Conservation (phyloP, 1,140 invertebrate species). For the Ylistrum balloti region DNA sequence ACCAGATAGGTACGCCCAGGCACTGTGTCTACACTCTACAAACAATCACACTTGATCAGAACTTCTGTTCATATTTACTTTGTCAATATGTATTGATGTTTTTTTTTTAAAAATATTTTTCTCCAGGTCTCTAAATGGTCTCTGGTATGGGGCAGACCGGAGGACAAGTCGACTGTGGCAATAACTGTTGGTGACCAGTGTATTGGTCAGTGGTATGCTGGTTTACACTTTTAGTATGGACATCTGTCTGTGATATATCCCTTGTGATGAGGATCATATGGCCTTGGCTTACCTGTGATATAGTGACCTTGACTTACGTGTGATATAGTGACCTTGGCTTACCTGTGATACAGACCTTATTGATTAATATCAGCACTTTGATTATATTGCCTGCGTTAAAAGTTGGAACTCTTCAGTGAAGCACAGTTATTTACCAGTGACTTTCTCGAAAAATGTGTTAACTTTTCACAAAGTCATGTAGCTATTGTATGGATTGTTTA, state of each 20-base stretch:
- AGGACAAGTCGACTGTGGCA: background rate
- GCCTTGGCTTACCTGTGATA: background rate
- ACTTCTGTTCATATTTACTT: background rate
- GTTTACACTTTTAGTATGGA: background rate
- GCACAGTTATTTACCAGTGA: too few species aligned
- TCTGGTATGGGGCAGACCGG: background rate
- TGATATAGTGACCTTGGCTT: background rate
- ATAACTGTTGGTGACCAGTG: background rate
- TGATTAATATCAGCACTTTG: background rate
- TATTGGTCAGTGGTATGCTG: background rate
- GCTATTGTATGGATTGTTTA: background rate
- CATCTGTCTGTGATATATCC: background rate
- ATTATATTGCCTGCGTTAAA: background rate
- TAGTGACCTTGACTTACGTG: background rate
- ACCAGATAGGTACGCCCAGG: background rate
- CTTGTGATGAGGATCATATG: background rate
- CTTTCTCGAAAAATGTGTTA: background rate
- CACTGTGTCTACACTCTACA: background rate
- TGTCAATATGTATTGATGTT: background rate
- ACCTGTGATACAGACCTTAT: background rate
- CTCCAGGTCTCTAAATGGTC: background rate
- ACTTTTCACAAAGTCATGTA: background rate
- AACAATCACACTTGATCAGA: background rate
- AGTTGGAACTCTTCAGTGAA: background rate
- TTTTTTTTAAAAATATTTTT: background rate